phyloP scores from a whole-genome alignment of 1,140 invertebrate species.

The Pseudomyrmex concolor region DNA sequence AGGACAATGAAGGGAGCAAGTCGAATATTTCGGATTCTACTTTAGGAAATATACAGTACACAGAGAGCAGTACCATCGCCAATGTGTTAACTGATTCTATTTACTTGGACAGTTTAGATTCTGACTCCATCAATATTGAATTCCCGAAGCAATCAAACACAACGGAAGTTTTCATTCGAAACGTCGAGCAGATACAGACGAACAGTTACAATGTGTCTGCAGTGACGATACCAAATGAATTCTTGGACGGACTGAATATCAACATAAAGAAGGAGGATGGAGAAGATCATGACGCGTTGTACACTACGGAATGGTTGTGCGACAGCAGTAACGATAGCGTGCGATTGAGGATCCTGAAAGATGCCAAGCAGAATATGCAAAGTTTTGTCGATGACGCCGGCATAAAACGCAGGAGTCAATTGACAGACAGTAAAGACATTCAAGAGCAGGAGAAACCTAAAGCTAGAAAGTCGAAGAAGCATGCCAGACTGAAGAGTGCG shows the following conservation, averaged over 20 bases:
- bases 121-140: constrained; percentile 69
- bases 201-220: constrained; percentile 67
- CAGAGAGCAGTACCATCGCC: constrained; percentile 52
- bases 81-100: constrained; percentile 61
- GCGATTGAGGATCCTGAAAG: constrained; percentile 60
- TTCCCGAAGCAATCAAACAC: constrained; percentile 62
- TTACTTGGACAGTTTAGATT: constrained; percentile 64
- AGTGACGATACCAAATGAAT: constrained; percentile 66
- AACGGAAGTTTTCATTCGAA: constrained; percentile 63
- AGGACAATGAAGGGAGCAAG: constrained; percentile 13
- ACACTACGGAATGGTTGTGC: constrained; percentile 70
- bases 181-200: constrained; percentile 64
- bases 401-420: constrained; percentile 45
- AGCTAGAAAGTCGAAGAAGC: constrained; percentile 49
- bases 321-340: constrained; percentile 60
- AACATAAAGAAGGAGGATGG: constrained; percentile 72
- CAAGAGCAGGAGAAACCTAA: constrained; percentile 47
- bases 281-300: constrained; percentile 57
- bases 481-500: constrained; percentile 39
- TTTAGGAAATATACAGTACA: constrained; percentile 59
- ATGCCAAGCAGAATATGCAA: constrained; percentile 59
- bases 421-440: constrained; percentile 22
- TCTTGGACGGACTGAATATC: constrained; percentile 67
- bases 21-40: constrained; percentile 53
- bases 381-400: constrained; percentile 37